Evolutionary conservation across 2,113 vertebrate species (phyloP), one percentile per base, ranked within the genome.

Genomic region (Syngnathus floridae): DNA sequence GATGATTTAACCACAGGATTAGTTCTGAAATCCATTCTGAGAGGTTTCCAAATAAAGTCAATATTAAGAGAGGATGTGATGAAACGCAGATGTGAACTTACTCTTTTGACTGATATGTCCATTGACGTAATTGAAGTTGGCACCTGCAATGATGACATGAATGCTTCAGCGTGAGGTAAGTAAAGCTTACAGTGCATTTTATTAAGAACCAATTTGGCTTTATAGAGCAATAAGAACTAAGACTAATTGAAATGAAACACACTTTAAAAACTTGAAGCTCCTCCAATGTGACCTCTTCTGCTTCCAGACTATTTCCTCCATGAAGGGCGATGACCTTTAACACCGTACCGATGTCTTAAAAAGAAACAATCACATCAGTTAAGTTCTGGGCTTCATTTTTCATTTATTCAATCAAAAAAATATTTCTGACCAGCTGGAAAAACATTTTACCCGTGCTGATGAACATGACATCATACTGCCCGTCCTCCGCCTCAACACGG

Each of bases 211-310:
- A n/a, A 31, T 31, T 3, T 14, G 52, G 52, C 52, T 31, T 1
- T 26, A 1, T 14, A 5, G 8, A 13, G 14, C 12, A 13, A 55
- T 55, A 14, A 31, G 8, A 55, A 31, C 52, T 12, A 13, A 14
- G 22, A 31, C 2, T 1, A 26, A 31, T 55, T 31, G 5, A 46
- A 48, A 16, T 55, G 40, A 74, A 73, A 49, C 66, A 17, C 77
- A 95, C 96, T 91, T 97, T 97, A 67, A 98, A 98, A 73, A 97
- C 90, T 78, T 96, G 96, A 45, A 98, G 87, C 78, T 98, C 95
- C 79, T 98, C 96, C 75, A 98, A 86, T n/a, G 94, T 81, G 0
- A 96, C 84, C 59, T 95, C 95, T 69, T 98, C 95, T 0, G 84
- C 83, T 10, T 66, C 69, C 7, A 84, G 77, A 0, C 78, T 91